phyloP scores from a whole-genome alignment of 2,113 vertebrate species.

The Colius striatus region DNA sequence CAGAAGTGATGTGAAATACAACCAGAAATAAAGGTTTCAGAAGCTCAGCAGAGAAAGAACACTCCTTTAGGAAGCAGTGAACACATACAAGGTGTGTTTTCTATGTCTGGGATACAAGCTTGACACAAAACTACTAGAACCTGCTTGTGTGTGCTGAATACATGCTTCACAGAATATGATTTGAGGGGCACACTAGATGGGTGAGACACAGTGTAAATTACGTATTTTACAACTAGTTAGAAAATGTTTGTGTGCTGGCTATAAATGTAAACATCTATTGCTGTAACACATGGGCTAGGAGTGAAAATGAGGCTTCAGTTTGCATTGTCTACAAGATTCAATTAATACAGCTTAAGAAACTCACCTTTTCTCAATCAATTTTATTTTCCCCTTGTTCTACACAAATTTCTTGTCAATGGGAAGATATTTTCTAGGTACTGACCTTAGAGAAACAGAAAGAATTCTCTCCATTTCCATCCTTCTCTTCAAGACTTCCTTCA shows the following conservation, averaged over 20 bases:
- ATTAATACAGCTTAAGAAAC: not conserved
- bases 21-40: not conserved
- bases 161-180: not conserved
- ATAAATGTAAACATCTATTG: not conserved
- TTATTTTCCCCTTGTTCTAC: not conserved
- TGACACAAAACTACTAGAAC: not conserved
- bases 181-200: not conserved
- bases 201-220: not conserved
- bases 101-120: not conserved
- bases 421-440: not conserved
- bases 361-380: not conserved
- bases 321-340: not conserved
- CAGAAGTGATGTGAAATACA: not conserved
- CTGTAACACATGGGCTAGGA: not conserved
- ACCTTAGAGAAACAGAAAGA: conserved; percentile 92
- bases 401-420: not conserved
- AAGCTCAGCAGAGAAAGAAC: not conserved
- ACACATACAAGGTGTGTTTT: not conserved
- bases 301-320: not conserved
- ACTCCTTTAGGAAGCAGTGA: not conserved
- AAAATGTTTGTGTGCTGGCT: not conserved
- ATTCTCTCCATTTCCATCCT: conserved; percentile 91
- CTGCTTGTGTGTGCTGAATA: not conserved
- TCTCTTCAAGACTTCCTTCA: conserved; percentile 93
- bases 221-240: not conserved